Evolutionary conservation across 2,797 vertebrate genomes (phyloP).

Genomic region (Hippopotamyrus pictus): DNA sequence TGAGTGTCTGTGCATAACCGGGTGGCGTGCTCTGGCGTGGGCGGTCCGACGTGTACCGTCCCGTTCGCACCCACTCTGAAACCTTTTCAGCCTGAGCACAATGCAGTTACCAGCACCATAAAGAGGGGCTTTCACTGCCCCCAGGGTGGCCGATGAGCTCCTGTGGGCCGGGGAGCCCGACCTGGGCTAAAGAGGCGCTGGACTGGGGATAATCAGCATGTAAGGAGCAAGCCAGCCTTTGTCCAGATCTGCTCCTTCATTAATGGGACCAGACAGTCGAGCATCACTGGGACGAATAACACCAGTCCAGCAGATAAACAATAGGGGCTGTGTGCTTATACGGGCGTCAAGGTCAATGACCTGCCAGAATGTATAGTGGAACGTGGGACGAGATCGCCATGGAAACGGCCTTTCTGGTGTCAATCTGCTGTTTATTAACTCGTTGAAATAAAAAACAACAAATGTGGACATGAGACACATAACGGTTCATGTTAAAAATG

Average conservation of each 20-base stretch:
- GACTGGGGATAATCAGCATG: conserved; percentile 26
- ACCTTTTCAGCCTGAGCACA: conserved; percentile 15
- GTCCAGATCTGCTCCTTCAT: conserved; percentile 12
- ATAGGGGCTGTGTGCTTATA: not conserved
- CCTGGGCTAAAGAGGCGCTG: conserved; percentile 37
- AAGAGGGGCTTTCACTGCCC: conserved; percentile 20
- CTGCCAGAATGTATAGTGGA: not conserved
- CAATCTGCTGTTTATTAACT: not conserved
- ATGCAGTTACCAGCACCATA: conserved; percentile 23
- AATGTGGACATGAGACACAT: not conserved
- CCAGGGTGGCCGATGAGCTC: conserved; percentile 39
- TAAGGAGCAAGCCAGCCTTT: conserved; percentile 20
- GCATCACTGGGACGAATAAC: not conserved
- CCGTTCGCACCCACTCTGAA: not conserved
- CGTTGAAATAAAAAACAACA: not conserved
- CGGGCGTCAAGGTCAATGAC: not conserved
- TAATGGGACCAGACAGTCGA: conserved; percentile 19
- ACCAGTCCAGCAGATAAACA: not conserved
- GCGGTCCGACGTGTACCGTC: not conserved
- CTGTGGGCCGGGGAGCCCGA: conserved; percentile 21
- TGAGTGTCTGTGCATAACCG: not conserved
- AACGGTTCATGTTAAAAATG: not conserved
- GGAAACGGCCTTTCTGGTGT: not conserved
- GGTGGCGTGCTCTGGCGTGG: not conserved
- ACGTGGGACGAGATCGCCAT: not conserved